phyloP scores from a whole-genome alignment of 2,113 vertebrate species.

The cattle (Bos taurus) region DNA sequence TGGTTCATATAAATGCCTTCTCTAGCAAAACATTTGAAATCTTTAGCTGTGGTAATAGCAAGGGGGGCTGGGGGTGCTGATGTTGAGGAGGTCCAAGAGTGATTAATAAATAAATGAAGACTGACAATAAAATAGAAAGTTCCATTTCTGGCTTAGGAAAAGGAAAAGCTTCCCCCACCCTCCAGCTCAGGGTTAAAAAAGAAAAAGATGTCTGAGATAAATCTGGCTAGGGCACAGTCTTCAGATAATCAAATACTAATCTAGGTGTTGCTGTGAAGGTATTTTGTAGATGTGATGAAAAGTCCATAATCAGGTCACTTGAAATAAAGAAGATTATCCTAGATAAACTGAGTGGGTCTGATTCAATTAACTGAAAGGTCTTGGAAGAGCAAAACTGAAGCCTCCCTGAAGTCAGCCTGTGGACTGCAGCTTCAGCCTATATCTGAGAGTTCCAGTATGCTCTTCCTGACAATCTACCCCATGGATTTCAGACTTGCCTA shows the following conservation, averaged over 20 bases:
- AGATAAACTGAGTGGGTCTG: not conserved
- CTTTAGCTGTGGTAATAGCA: not conserved
- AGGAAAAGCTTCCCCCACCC: not conserved
- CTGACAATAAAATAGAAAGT: not conserved
- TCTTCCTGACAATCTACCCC: not conserved
- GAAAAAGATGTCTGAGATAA: not conserved
- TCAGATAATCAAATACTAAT: not conserved
- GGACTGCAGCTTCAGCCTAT: not conserved
- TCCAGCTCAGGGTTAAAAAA: not conserved
- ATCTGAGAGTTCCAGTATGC: not conserved
- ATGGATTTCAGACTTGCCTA: not conserved
- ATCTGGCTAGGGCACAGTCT: not conserved
- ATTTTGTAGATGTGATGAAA: not conserved
- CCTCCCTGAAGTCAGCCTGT: not conserved
- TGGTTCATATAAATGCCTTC: not conserved
- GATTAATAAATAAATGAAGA: not conserved
- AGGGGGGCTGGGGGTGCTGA: not conserved
- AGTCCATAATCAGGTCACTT: not conserved
- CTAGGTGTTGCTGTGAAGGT: not conserved
- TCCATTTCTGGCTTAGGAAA: not conserved
- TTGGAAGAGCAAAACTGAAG: not conserved
- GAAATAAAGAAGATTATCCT: constrained; percentile 16
- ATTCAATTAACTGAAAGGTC: not conserved
- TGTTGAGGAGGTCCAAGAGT: not conserved
- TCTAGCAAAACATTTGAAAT: not conserved